A percentile compares a stretch with the other conserved stretches of the same genome.
phyloP scores from a whole-genome alignment of 2,797 vertebrate genomes.

The Fringilla coelebs region DNA sequence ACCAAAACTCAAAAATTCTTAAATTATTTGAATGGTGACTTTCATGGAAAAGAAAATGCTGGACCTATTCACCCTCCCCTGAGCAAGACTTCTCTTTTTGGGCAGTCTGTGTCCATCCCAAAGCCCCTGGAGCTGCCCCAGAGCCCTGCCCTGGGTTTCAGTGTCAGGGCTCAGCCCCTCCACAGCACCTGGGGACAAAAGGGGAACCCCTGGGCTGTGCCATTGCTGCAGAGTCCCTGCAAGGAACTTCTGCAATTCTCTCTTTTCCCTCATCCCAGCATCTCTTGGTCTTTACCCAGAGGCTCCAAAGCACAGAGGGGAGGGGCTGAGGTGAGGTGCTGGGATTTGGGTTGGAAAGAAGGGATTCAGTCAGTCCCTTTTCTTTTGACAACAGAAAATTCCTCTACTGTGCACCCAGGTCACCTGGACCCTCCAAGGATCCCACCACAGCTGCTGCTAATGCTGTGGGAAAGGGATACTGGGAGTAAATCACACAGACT shows the following conservation, averaged over 20 bases:
- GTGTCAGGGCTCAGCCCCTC: background rate
- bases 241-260: background rate
- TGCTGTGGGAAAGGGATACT: background rate
- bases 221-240: background rate
- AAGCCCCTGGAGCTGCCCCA: background rate
- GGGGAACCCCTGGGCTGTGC: background rate
- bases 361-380: background rate
- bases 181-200: background rate
- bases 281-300: background rate
- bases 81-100: background rate
- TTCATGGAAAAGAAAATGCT: background rate
- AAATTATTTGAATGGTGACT: background rate
- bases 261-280: background rate
- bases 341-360: background rate
- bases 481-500: background rate
- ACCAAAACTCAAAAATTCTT: background rate
- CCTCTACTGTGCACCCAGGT: accelerated
- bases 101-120: background rate
- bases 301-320: background rate
- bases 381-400: background rate
- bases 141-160: background rate
- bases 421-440: background rate
- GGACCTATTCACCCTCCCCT: background rate
- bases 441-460: accelerated
- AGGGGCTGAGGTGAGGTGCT: background rate